These are phyloP conservation scores for Melanerpes aurifrons DNA, from an alignment of 2,113 vertebrate genomes.

Conservation along the genomic window DNA sequence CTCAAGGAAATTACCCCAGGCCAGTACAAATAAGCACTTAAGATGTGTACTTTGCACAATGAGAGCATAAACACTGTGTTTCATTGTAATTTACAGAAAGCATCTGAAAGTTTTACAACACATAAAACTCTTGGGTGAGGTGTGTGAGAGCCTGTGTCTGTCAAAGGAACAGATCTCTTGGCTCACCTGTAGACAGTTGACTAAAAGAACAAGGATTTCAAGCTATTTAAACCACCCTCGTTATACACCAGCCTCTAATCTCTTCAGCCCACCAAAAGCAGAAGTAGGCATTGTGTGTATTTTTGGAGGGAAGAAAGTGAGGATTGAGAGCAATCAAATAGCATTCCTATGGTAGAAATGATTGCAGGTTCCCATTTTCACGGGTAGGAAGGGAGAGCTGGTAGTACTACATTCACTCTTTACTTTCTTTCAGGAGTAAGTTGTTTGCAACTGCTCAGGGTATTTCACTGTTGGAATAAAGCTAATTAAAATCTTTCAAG, in stretches of 20 bases:
- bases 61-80: background rate
- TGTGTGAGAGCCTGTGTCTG: background rate
- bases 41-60: background rate
- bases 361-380: background rate
- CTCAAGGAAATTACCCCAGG: background rate
- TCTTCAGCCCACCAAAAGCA: background rate
- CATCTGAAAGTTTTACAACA: background rate
- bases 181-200: background rate
- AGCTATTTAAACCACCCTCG: background rate
- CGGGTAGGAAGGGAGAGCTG: background rate
- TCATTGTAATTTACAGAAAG: background rate
- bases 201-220: background rate
- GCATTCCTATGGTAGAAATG: background rate
- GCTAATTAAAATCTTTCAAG: background rate
- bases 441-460: background rate
- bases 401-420: background rate
- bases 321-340: background rate
- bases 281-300: background rate
- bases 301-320: background rate
- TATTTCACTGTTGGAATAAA: background rate
- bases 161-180: background rate
- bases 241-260: background rate
- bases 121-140: background rate
- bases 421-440: background rate
- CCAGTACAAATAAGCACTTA: background rate